Conservation (phyloP, 2,797 vertebrate species). For the Acridotheres tristis region DNA sequence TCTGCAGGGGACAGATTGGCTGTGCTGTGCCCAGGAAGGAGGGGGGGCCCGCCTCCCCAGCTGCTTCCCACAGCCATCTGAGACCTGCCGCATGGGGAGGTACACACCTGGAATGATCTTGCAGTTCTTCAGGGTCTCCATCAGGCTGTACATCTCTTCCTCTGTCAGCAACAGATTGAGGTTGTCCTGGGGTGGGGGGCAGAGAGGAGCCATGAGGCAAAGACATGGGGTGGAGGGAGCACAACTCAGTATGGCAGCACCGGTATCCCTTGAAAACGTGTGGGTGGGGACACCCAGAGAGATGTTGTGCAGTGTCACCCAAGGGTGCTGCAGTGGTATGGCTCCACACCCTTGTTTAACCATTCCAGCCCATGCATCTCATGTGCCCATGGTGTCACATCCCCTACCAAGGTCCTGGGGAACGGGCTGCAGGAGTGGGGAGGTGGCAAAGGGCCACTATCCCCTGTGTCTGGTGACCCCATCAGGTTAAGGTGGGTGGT, state of each 20-base stretch:
- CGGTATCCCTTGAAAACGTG: accelerated
- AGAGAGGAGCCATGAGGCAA: background rate
- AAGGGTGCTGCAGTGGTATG: background rate
- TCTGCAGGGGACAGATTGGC: slow-evolving; percentile 73
- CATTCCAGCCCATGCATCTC: background rate
- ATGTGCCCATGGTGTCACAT: accelerated
- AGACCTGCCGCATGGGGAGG: accelerated
- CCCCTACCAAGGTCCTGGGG: background rate
- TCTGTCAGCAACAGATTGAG: slow-evolving; percentile 94
- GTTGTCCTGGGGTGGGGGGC: slow-evolving; percentile 82
- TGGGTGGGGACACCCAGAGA: background rate
- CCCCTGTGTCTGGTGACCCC: background rate
- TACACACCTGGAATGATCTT: slow-evolving; percentile 91
- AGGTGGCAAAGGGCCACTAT: accelerated
- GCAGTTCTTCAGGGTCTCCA: slow-evolving; percentile 89
- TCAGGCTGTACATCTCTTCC: slow-evolving; percentile 95
- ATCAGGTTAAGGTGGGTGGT: background rate
- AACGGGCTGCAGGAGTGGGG: background rate
- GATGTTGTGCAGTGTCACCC: background rate
- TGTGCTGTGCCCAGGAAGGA: background rate
- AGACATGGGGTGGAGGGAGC: background rate
- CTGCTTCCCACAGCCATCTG: accelerated
- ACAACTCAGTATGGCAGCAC: accelerated
- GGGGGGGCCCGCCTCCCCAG: background rate
- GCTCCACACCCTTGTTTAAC: accelerated